Conservation (phyloP, 2,113 vertebrate genomes). For the Xyliphius kryptos region DNA sequence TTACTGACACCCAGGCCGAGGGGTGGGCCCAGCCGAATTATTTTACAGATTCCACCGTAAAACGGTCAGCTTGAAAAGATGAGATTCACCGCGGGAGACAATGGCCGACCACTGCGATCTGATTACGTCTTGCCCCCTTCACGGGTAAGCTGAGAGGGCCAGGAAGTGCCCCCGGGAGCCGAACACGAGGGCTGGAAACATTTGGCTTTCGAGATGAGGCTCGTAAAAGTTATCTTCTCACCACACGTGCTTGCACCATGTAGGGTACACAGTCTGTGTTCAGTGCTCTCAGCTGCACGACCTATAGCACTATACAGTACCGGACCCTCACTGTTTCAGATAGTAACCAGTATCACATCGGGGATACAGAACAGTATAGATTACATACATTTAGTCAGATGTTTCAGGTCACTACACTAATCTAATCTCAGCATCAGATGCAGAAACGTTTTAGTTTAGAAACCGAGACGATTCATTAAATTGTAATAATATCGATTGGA, state of each 20-base stretch:
- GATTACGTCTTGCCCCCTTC: conserved; percentile 50
- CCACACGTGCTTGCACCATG: conserved; percentile 28
- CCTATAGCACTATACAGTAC: no score
- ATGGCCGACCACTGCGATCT: conserved; percentile 54
- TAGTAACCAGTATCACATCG: no score
- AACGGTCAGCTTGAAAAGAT: conserved; percentile 69
- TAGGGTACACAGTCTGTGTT: background rate
- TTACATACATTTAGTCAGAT: no score
- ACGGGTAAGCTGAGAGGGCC: conserved; percentile 52
- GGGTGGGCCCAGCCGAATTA: conserved; percentile 47
- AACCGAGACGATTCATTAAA: no score
- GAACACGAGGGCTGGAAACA: conserved; percentile 44
- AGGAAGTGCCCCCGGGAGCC: conserved; percentile 51
- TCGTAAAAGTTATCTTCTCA: conserved; percentile 45
- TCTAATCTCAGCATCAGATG: no score
- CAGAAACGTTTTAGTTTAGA: no score
- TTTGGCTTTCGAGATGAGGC: conserved; percentile 41
- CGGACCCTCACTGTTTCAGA: no score
- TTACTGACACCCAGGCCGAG: conserved; percentile 48
- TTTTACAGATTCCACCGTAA: conserved; percentile 63
- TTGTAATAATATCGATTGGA: no score
- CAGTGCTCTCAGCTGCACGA: background rate
- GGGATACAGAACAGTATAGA: no score
- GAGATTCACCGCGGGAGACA: conserved; percentile 52
- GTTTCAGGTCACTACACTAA: no score